phyloP scores from a whole-genome alignment of 2,113 vertebrate genomes.

The Gavia stellata region DNA sequence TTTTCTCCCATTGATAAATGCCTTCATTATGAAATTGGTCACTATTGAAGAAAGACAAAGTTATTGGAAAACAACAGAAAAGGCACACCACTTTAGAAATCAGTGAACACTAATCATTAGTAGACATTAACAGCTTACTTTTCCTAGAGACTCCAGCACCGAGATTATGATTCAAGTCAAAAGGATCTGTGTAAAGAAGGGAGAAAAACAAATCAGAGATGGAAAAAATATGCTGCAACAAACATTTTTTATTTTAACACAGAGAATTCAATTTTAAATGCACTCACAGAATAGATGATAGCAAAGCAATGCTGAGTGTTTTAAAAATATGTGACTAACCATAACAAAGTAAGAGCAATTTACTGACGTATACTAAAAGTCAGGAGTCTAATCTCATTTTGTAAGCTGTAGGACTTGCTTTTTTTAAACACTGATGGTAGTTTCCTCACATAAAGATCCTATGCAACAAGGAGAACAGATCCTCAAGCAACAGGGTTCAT shows the following conservation, averaged over 20 bases:
- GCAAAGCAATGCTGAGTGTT: background rate
- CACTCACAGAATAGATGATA: background rate
- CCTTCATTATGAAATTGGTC: constrained; percentile 99
- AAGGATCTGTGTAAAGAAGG: constrained; percentile 82
- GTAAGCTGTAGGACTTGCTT: background rate
- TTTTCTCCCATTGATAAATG: constrained; percentile 97
- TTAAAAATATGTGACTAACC: background rate
- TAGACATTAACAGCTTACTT: constrained; percentile 78
- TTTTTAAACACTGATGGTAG: background rate
- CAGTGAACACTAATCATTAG: background rate
- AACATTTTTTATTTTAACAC: background rate
- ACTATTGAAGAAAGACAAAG: constrained; percentile 74
- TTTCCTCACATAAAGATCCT: background rate
- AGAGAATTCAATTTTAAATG: background rate
- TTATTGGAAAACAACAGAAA: background rate
- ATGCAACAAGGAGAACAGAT: background rate
- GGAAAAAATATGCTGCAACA: background rate
- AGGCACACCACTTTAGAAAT: background rate
- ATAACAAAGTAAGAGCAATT: background rate
- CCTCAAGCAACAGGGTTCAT: background rate
- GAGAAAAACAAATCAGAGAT: background rate
- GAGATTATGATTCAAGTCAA: constrained; percentile 98
- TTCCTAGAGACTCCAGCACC: constrained; percentile 98
- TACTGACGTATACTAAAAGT: background rate
- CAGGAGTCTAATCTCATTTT: background rate